Evolutionary conservation across 2,888 invertebrate genomes (phyloP).

Genomic region (Macaria notata): DNA sequence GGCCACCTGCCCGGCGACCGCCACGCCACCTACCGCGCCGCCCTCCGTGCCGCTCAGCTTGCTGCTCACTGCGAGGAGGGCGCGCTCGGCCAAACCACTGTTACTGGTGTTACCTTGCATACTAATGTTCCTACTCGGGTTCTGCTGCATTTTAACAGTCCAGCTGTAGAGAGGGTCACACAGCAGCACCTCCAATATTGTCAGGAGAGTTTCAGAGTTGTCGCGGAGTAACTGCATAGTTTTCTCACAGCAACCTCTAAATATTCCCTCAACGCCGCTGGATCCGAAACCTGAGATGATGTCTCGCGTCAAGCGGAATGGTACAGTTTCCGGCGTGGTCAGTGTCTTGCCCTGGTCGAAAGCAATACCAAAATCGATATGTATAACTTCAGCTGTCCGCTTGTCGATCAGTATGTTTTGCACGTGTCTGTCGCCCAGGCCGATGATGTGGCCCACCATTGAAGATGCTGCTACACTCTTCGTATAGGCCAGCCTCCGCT

Average conservation of each 20-base stretch:
- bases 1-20: conserved; percentile 90
- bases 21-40: conserved; percentile 80
- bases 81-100: conserved; percentile 88
- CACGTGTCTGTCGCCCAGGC: conserved; percentile 96
- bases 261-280: conserved; percentile 94
- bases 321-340: conserved; percentile 96
- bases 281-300: conserved; percentile 96
- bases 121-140: conserved; percentile 35
- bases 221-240: conserved; percentile 92
- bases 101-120: conserved; percentile 35
- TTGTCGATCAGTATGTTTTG: conserved; percentile 96
- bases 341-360: conserved; percentile 97
- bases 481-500: conserved; percentile 92
- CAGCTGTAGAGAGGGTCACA: conserved; percentile 98
- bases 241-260: conserved; percentile 93
- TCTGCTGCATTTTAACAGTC: conserved; percentile 77
- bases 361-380: conserved; percentile 98
- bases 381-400: conserved; percentile 94
- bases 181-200: conserved; percentile 94
- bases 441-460: conserved; percentile 97
- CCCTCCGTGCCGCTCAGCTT: conserved; percentile 95
- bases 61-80: conserved; percentile 90
- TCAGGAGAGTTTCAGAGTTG: conserved; percentile 91
- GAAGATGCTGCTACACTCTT: conserved; percentile 94
- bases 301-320: conserved; percentile 96